Conservation (phyloP, 2,888 invertebrate species). For the Cataglyphis cursor region DNA sequence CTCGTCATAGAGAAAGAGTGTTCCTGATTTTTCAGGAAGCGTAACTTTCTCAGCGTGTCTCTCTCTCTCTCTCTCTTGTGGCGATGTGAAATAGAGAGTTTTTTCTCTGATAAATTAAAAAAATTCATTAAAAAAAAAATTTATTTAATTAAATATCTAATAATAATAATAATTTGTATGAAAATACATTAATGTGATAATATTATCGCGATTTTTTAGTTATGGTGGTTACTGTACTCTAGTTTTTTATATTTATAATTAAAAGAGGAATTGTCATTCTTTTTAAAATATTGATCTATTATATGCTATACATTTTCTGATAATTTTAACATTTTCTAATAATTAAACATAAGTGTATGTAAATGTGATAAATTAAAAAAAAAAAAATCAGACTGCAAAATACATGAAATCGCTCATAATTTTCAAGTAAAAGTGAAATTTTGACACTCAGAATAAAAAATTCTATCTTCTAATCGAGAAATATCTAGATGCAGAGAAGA, state of each 20-base stretch:
- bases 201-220: neutral
- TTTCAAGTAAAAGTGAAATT: neutral
- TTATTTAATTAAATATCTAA: neutral
- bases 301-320: neutral
- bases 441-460: neutral
- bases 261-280: neutral
- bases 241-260: neutral
- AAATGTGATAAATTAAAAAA: neutral
- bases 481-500: neutral
- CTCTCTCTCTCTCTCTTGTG: no score
- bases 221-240: neutral
- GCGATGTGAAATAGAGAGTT: conserved; percentile 31
- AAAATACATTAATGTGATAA: neutral
- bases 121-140: neutral
- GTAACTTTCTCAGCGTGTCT: conserved; percentile 41
- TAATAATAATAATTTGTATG: neutral
- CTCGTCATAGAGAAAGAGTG: conserved; percentile 33
- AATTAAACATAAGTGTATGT: neutral
- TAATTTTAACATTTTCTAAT: neutral
- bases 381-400: neutral
- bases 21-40: conserved; percentile 34
- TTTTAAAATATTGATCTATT: neutral
- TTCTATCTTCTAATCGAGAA: neutral
- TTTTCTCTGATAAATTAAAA: conserved; percentile 9
- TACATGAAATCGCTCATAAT: neutral